Evolutionary conservation across 2,113 vertebrate species (phyloP).

Genomic region (zebrafish (Danio rerio)): GRCz12tu NC_133176.1:17226501-17227000

Average conservation of each 20-base stretch:
- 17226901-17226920: neutral
- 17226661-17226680: neutral
- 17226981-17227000: slow-evolving; percentile 12
- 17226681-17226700: slow-evolving; percentile 15
- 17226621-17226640: slow-evolving; percentile 27
- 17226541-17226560: slow-evolving; percentile 29
- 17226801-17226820: slow-evolving; percentile 17
- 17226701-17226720: neutral
- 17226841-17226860: slow-evolving; percentile 19
- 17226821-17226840: slow-evolving; percentile 16
- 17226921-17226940: slow-evolving; percentile 3
- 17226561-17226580: slow-evolving; percentile 26
- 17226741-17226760: neutral
- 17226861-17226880: slow-evolving; percentile 1
- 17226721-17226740: slow-evolving; percentile 22
- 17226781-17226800: slow-evolving; percentile 6
- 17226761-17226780: neutral
- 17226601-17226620: slow-evolving; percentile 26
- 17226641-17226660: slow-evolving; percentile 1
- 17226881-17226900: slow-evolving; percentile 11
- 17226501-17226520: slow-evolving; percentile 9
- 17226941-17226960: neutral
- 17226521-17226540: slow-evolving; percentile 39
- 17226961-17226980: neutral
- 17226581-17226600: slow-evolving; percentile 1